A percentile compares a stretch with the other conserved stretches of the same genome.
Conservation (phyloP, 2,888 invertebrate species). For the Xanthorhoe spadicearia region DNA sequence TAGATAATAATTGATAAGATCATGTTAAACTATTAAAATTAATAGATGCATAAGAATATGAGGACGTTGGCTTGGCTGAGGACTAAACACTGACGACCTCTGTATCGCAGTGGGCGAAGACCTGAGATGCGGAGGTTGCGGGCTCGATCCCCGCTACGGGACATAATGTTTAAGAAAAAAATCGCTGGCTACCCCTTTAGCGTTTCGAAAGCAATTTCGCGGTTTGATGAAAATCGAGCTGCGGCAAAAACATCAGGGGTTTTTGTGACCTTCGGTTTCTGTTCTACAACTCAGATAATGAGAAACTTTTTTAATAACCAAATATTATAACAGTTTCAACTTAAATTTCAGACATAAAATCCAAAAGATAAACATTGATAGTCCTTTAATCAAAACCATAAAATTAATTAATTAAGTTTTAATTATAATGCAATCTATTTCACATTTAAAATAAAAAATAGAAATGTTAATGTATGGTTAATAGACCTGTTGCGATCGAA, state of each 20-base stretch:
- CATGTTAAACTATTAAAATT: not conserved
- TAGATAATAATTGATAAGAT: constrained; percentile 16
- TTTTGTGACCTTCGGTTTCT: not conserved
- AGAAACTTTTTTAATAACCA: not conserved
- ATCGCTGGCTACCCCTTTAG: not conserved
- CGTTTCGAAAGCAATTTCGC: not conserved
- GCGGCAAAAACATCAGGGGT: not conserved
- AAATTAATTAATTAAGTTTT: too few relatives aligned
- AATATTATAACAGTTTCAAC: not conserved
- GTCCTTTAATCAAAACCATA: too few relatives aligned
- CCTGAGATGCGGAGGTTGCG: too few relatives aligned
- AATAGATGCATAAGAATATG: not conserved
- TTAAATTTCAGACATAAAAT: too few relatives aligned
- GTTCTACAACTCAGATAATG: not conserved
- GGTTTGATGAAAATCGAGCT: not conserved
- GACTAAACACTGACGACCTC: too few relatives aligned
- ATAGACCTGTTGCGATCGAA: constrained; percentile 6
- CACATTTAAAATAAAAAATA: too few relatives aligned
- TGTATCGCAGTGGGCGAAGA: too few relatives aligned
- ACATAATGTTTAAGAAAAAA: too few relatives aligned
- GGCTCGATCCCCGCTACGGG: too few relatives aligned
- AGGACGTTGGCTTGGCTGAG: too few relatives aligned
- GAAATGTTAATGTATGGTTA: not conserved
- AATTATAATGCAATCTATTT: too few relatives aligned
- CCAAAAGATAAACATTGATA: too few relatives aligned